Evolutionary conservation across 2,888 invertebrate genomes (phyloP), one percentile per base, ranked within the genome.

Genomic region (Drosophila mulleri): DNA sequence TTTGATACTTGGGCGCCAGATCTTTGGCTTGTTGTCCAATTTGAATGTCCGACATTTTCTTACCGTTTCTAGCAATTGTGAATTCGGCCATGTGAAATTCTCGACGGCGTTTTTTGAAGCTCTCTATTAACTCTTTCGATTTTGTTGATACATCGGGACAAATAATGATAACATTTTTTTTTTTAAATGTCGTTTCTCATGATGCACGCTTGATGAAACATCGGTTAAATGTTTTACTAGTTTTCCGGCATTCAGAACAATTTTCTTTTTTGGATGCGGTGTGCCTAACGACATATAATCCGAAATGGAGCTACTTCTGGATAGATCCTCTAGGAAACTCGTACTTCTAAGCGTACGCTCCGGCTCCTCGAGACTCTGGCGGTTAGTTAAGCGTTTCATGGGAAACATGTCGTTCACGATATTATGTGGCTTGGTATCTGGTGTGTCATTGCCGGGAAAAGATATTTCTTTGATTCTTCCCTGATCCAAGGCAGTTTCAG

Each of bases 21-120:
- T 2, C 4, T 6, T 9, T 0, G 11, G 1, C 1, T 7, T 29
- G 0, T 5, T 12, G n/a, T 5, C 20, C 3, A 3, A 71, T 42
- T 16, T 56, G 29, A 1, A 57, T 5, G 3, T 83, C 88, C 29
- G 59, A 52, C 48, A 80, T 45, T n/a, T 74, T 86, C 14, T 54
- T 72, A 1, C 86, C 80, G 12, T 63, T 53, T 4, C 54, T 83
- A 11, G 83, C 64, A 14, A 83, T 86, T 23, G 81, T 80, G 37
- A 54, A 83, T 52, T 83, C 87, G 7, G 53, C 87, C 48, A 52
- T 14, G 29, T 86, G 0, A 20, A 88, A 88, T 8, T 3, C 2
- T 3, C 61, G 44, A 0, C 83, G 47, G 0, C 66, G 73, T n/a
- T 85, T 68, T 16, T 53, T 61, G 18, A 83, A 83, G 12, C 56